These are phyloP conservation scores for Platyrinchus mystaceus DNA, from an alignment of 2,797 vertebrate genomes.

Conservation along the genomic window DNA sequence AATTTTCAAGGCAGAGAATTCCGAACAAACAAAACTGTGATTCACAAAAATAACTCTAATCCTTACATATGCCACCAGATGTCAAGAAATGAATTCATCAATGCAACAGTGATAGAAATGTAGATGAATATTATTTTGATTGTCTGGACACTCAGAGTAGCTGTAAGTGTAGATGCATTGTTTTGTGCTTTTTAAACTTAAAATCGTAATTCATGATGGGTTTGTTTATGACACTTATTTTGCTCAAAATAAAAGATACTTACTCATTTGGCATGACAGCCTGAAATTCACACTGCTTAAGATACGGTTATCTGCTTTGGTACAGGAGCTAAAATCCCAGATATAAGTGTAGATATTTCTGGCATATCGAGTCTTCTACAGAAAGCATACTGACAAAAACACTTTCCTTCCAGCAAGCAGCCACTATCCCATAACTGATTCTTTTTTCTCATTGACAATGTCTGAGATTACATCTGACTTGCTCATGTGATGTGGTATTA, in stretches of 20 bases:
- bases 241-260: not conserved
- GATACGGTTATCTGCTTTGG: not conserved
- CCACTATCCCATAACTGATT: conserved; percentile 43
- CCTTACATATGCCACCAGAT: not conserved
- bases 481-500: conserved; percentile 63
- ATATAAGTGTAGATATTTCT: not conserved
- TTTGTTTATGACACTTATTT: not conserved
- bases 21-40: not conserved
- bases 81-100: not conserved
- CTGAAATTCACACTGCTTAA: conserved; percentile 33
- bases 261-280: conserved; percentile 30
- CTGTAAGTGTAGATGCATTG: not conserved
- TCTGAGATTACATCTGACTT: conserved; percentile 62
- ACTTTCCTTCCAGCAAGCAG: conserved; percentile 16
- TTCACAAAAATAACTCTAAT: not conserved
- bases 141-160: not conserved
- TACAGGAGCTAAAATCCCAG: not conserved
- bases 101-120: not conserved
- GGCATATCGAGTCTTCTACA: not conserved
- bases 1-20: not conserved
- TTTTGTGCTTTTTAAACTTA: not conserved
- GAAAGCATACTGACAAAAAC: conserved; percentile 23
- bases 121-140: not conserved
- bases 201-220: not conserved
- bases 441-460: conserved; percentile 55